Conservation (phyloP, 1,140 invertebrate species). For the Drosophila littoralis region DNA sequence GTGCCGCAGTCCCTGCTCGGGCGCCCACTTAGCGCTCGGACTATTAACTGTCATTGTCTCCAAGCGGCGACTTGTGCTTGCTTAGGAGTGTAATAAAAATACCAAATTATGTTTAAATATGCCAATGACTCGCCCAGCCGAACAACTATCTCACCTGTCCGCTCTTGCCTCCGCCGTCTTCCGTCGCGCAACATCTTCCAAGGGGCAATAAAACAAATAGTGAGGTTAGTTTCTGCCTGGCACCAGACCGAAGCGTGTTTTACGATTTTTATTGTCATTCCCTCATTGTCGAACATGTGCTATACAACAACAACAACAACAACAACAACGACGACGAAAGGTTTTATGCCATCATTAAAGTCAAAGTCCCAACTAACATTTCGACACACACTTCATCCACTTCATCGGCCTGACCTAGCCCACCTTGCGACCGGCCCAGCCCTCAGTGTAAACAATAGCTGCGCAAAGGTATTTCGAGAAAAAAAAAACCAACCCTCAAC, state of each 20-base stretch:
- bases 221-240: conserved; percentile 7
- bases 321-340: conserved; percentile 15
- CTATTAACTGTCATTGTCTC: conserved; percentile 70
- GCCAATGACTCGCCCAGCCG: conserved; percentile 46
- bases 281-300: conserved; percentile 61
- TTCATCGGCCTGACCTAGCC: conserved; percentile 40
- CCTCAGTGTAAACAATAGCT: conserved; percentile 3
- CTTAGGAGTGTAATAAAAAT: conserved; percentile 77
- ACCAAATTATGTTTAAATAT: conserved; percentile 79
- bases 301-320: conserved; percentile 19
- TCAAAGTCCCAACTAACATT: conserved; percentile 24
- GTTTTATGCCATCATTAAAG: conserved; percentile 58
- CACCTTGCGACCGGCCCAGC: conserved; percentile 9
- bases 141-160: not conserved
- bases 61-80: conserved; percentile 44
- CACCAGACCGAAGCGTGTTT: conserved; percentile 58
- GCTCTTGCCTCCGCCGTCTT: conserved; percentile 4
- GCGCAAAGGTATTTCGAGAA: not conserved
- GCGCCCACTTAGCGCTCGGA: conserved; percentile 55
- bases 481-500: not conserved
- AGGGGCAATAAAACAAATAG: conserved; percentile 50
- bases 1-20: conserved; percentile 5
- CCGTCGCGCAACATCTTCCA: conserved; percentile 9
- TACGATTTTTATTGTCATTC: conserved; percentile 70
- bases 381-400: conserved; percentile 43